Conservation (phyloP, 2,888 invertebrate species). For the Seira musarum region DNA sequence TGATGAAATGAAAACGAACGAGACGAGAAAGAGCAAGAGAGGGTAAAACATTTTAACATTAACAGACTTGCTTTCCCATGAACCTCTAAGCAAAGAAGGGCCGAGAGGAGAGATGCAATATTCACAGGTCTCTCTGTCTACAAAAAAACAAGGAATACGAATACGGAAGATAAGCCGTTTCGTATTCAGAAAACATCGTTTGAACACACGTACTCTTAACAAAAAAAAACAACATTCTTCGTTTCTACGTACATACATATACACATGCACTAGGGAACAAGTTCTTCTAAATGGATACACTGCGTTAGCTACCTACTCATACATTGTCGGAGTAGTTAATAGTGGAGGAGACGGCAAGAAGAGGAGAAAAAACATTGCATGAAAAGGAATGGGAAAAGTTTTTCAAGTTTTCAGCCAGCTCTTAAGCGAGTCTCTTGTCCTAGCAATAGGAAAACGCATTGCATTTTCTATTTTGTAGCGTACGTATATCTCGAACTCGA, state of each 20-base stretch:
- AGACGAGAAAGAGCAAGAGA: not conserved
- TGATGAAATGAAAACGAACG: not conserved
- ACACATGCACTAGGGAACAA: not conserved
- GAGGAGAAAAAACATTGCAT: not conserved
- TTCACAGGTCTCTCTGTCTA: conserved; percentile 8
- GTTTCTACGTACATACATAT: not conserved
- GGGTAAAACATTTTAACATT: conserved; percentile 15
- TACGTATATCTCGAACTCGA: not conserved
- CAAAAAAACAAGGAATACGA: no score
- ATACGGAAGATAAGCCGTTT: conserved; percentile 8
- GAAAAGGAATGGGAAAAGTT: conserved; percentile 16
- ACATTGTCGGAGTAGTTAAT: not conserved
- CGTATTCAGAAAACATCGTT: no score
- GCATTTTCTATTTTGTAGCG: not conserved
- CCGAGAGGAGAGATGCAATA: conserved; percentile 5
- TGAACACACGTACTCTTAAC: no score
- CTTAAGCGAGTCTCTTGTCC: not conserved
- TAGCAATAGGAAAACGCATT: not conserved
- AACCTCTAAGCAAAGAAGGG: not conserved
- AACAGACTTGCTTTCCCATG: conserved; percentile 18
- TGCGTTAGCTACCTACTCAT: conserved; percentile 13
- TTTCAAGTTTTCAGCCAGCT: not conserved
- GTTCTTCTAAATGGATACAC: not conserved
- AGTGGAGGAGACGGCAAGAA: not conserved
- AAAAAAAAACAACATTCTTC: not conserved